phyloP scores from a whole-genome alignment of 2,797 vertebrate genomes.

The Pseudochirops corinnae region DNA sequence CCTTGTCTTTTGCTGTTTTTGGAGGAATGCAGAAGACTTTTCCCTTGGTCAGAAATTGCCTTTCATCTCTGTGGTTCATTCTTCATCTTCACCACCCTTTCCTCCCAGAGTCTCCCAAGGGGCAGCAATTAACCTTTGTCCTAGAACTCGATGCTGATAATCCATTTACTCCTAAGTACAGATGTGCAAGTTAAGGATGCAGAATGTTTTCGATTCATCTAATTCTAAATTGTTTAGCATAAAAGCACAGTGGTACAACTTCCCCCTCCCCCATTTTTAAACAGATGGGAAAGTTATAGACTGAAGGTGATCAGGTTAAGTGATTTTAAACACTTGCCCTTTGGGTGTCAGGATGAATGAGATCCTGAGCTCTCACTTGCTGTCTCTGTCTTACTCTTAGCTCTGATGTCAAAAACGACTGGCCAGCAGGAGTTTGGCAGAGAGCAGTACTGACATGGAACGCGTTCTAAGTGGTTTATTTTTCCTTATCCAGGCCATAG shows the following conservation, averaged over 20 bases:
- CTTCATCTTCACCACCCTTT: background rate
- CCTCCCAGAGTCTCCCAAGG: background rate
- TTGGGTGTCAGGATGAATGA: background rate
- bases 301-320: background rate
- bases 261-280: background rate
- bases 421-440: background rate
- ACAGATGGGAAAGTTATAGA: background rate
- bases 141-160: background rate
- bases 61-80: background rate
- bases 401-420: background rate
- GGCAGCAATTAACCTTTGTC: background rate
- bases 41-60: background rate
- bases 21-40: background rate
- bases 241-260: background rate
- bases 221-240: background rate
- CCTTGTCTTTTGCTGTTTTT: background rate
- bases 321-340: conserved; percentile 2
- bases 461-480: background rate
- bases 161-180: background rate
- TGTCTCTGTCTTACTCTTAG: background rate
- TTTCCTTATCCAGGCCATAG: background rate
- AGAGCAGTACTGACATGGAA: background rate
- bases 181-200: background rate
- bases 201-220: background rate
- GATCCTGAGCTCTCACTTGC: background rate